phyloP scores from a whole-genome alignment of 2,888 invertebrate species.

The Hecatera dysodea region DNA sequence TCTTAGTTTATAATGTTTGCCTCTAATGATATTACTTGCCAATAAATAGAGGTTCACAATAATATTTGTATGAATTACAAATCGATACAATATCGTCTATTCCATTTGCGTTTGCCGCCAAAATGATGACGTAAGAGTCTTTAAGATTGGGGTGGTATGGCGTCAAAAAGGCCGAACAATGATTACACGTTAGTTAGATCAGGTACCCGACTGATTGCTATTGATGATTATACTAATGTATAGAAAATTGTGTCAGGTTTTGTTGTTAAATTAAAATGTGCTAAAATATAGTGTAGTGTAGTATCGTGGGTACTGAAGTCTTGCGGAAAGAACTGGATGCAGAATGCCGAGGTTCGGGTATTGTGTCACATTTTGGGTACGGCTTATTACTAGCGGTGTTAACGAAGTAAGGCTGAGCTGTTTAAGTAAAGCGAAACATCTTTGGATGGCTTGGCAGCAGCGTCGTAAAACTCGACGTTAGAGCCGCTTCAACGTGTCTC shows the following conservation, averaged over 20 bases:
- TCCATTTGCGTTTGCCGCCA: conserved; percentile 26
- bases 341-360: neutral
- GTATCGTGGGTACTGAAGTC: no score
- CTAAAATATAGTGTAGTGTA: no score
- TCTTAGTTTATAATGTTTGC: neutral
- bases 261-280: neutral
- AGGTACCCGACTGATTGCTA: conserved; percentile 31
- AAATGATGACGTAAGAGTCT: conserved; percentile 51
- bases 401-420: no score
- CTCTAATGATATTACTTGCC: neutral
- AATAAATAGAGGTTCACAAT: neutral
- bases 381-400: no score
- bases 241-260: neutral
- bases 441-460: neutral
- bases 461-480: neutral
- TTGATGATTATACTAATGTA: conserved; percentile 3
- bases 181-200: conserved; percentile 15
- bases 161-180: conserved; percentile 22
- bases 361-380: neutral
- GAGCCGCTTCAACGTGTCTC: neutral
- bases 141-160: conserved; percentile 23
- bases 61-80: neutral
- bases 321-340: neutral
- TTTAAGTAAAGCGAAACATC: neutral
- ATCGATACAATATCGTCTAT: conserved; percentile 11